Percentiles rank a stretch among this genome's conserved stretches.
phyloP scores from a whole-genome alignment of 2,888 invertebrate genomes.

The Caenorhabditis sinica region DNA sequence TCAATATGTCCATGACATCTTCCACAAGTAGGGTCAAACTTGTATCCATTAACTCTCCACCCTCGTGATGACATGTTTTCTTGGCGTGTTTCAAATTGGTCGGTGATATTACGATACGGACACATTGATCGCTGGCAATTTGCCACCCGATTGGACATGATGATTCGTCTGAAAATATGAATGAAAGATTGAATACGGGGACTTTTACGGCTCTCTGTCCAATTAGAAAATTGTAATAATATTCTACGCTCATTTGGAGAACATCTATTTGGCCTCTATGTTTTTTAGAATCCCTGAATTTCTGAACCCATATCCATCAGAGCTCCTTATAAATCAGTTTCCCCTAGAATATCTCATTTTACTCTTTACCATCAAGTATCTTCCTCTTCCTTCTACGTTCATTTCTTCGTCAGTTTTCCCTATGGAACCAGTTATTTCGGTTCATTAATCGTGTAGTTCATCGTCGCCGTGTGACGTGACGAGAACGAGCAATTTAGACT shows the following conservation, averaged over 20 bases:
- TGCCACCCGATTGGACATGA: conserved; percentile 76
- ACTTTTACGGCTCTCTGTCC: too few species aligned
- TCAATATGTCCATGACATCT: conserved; percentile 60
- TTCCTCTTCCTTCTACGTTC: neutral
- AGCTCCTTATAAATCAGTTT: conserved; percentile 3
- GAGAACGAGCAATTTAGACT: conserved; percentile 31
- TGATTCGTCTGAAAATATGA: conserved; percentile 73
- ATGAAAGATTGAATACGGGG: too few species aligned
- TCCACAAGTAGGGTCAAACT: conserved; percentile 36
- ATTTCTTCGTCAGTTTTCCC: conserved; percentile 23
- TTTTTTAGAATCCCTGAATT: neutral
- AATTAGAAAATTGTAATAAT: too few species aligned
- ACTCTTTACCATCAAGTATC: conserved; percentile 9
- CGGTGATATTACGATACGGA: conserved; percentile 70
- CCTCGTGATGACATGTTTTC: conserved; percentile 59
- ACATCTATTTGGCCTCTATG: neutral
- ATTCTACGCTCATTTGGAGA: neutral
- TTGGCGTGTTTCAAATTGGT: conserved; percentile 66
- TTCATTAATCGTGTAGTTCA: conserved; percentile 59
- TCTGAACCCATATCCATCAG: neutral
- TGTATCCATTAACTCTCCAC: conserved; percentile 61
- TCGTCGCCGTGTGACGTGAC: conserved; percentile 32
- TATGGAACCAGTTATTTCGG: conserved; percentile 55
- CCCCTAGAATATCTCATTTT: neutral
- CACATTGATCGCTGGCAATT: conserved; percentile 71